A percentile compares a stretch with the other conserved stretches of the same genome.
These are phyloP conservation scores for Petrolisthes manimaculis DNA, from an alignment of 2,888 invertebrate genomes.

Conservation along the genomic window DNA sequence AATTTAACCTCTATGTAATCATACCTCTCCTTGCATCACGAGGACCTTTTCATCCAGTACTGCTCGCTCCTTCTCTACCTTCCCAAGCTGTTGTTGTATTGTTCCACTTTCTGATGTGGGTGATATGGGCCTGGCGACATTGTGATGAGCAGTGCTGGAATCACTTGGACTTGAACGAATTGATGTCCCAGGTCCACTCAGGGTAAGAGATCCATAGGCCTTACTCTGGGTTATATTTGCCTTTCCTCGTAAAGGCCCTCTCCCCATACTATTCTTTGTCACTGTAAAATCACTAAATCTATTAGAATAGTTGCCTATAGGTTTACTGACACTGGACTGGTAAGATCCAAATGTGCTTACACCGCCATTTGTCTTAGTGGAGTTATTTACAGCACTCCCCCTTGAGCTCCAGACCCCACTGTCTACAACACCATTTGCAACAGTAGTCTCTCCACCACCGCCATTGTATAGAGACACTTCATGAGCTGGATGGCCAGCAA, in stretches of 20 bases:
- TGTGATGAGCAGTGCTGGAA: background rate
- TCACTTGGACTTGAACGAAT: no score
- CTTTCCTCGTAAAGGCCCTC: background rate
- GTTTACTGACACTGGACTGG: background rate
- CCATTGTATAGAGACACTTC: no score
- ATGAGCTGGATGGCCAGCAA: no score
- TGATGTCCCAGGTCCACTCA: constrained; percentile 14
- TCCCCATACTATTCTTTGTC: background rate
- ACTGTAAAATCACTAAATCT: constrained; percentile 46
- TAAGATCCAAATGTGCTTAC: no score
- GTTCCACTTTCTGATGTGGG: background rate
- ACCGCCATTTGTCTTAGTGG: background rate
- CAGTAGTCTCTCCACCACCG: constrained; percentile 12
- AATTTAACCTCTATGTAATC: background rate
- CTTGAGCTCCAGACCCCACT: constrained; percentile 30
- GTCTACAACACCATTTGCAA: constrained; percentile 1
- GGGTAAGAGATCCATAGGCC: constrained; percentile 31
- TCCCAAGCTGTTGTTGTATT: background rate
- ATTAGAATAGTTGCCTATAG: background rate
- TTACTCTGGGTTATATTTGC: background rate
- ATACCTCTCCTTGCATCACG: constrained; percentile 58
- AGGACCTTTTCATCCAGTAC: constrained; percentile 43
- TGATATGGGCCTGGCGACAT: background rate
- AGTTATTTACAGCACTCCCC: background rate
- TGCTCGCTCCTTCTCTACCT: background rate